Evolutionary conservation across 2,797 vertebrate species (phyloP), one percentile per base, ranked within the genome.

Genomic region (Chiroxiphia lanceolata): DNA sequence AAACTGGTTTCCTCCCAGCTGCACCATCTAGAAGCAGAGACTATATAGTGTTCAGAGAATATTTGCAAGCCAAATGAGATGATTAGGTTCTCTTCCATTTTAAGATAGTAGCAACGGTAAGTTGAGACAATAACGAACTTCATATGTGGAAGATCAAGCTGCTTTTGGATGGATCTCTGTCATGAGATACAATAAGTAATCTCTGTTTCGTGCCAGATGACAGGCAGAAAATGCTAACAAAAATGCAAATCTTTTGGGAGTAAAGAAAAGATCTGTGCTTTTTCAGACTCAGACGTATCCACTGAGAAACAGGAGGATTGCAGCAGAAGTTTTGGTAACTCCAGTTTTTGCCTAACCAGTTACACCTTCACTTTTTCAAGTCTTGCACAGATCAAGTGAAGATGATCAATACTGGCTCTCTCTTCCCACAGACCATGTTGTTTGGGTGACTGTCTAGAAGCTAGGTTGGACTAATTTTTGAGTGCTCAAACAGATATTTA

Each of bases 1-100:
- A 84, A 79, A 51, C 89, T 72, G 68, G 47, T 92, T 90, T 56
- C 40, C 36, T 92, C 78, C 71, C 84, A 91, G 90, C 91, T 95
- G 91, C 63, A 71, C 48, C 47, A 71, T 83, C 68, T 80, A 86
- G 89, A 75, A 94, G 79, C 69, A 90, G 74, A 82, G 50, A 44
- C 72, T 93, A 2, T 33, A 5, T 64, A 68, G 53, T 68, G 38
- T 78, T 86, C 31, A 81, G 47, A 64, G 60, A 83, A 56, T 78
- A 59, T 54, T 44, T 72, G 87, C 87, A 86, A 95, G 31, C 65
- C 77, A 88, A 86, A 72, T 81, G 53, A 86, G 69, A 68, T 70
- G 9, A 38, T 81, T 50, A 86, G 87, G 11, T 91, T 94, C 56
- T 85, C 61, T 88, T 71, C 69, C 76, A 74, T 0, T 87, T 93